These are phyloP conservation scores for Tuta absoluta DNA, from an alignment of 2,888 invertebrate genomes.

Conservation along the genomic window DNA sequence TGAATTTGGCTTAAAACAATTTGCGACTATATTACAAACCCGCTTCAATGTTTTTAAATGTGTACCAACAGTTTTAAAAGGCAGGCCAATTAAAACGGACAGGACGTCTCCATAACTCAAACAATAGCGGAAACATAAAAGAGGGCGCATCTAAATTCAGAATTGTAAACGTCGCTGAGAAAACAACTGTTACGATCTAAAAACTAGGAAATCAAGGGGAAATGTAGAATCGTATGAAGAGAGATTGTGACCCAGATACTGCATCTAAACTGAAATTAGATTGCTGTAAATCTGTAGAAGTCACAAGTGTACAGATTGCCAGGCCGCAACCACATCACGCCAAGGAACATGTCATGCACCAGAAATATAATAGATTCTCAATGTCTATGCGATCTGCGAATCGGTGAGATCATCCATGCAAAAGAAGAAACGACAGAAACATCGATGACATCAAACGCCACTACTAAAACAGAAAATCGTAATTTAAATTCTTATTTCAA, in stretches of 20 bases:
- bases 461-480: constrained; percentile 7
- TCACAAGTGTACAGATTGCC: constrained; percentile 49
- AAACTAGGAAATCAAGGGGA: constrained; percentile 15
- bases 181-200: not conserved
- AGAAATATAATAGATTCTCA: constrained; percentile 44
- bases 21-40: too few species aligned
- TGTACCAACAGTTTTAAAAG: not conserved
- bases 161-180: not conserved
- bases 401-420: constrained; percentile 29
- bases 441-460: constrained; percentile 22
- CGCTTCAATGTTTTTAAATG: not conserved
- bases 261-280: constrained; percentile 69
- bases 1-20: not conserved
- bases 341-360: constrained; percentile 73
- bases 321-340: constrained; percentile 48
- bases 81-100: not conserved
- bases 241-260: constrained; percentile 57
- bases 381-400: constrained; percentile 22
- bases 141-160: not conserved
- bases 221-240: constrained; percentile 30
- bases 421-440: constrained; percentile 22
- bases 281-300: constrained; percentile 55
- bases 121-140: constrained; percentile 12
- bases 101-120: constrained; percentile 3
- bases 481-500: constrained; percentile 7